Percentiles rank a stretch among this genome's conserved stretches.
These are phyloP conservation scores for Cervus canadensis DNA, from an alignment of 2,113 vertebrate genomes.

Conservation along the genomic window DNA sequence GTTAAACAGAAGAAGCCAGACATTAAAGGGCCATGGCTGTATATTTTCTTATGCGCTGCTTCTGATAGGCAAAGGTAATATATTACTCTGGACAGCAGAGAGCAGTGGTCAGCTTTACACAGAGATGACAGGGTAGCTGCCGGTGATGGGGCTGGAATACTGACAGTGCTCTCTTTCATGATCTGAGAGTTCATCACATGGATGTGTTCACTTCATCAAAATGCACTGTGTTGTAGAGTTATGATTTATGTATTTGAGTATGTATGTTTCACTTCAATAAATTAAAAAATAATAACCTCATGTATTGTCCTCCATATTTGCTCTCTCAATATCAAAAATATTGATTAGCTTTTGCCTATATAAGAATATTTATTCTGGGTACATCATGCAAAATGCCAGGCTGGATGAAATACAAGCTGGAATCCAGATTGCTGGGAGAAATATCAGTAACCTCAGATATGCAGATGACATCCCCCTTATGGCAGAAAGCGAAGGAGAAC, in stretches of 20 bases:
- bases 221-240: no score
- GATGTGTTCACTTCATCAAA: neutral
- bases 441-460: no score
- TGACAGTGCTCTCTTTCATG: neutral
- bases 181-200: neutral
- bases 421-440: no score
- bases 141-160: accelerated
- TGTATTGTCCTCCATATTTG: neutral
- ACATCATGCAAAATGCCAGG: neutral
- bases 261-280: neutral
- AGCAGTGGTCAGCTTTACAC: no score
- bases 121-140: accelerated
- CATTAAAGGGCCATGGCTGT: neutral
- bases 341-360: neutral
- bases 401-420: neutral
- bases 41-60: neutral
- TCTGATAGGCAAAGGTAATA: neutral
- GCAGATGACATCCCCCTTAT: no score
- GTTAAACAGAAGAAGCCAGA: neutral
- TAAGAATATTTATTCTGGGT: neutral
- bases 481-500: no score
- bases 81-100: neutral
- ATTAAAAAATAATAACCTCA: neutral
- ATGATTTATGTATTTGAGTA: neutral
- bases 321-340: neutral